Conservation (phyloP, 2,113 vertebrate species). For the Proteles cristata region DNA sequence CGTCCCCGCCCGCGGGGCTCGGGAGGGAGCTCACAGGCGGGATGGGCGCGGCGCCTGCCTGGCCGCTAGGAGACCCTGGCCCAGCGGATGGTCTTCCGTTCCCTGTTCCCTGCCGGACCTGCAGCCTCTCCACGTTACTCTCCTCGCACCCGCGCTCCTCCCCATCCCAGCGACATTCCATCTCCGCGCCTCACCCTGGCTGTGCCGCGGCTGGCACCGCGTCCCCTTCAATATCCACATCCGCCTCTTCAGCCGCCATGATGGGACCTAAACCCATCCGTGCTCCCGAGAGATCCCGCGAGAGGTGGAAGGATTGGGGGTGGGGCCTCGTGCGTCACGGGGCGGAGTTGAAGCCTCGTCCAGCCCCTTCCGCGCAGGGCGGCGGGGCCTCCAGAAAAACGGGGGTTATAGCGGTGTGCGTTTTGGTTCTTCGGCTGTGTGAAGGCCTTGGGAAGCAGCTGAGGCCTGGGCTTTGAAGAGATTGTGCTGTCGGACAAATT, state of each 20-base stretch:
- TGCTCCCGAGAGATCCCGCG: conserved; percentile 59
- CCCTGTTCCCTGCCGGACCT: not conserved
- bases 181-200: conserved; percentile 78
- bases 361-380: not conserved
- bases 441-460: accelerated
- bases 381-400: not conserved
- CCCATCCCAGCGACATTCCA: not conserved
- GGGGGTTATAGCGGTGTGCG: no score
- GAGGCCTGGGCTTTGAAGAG: accelerated
- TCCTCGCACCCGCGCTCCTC: not conserved
- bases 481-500: not conserved
- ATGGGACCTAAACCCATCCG: conserved; percentile 74
- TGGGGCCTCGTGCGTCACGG: not conserved
- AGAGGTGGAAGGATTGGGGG: not conserved
- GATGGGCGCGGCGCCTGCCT: not conserved
- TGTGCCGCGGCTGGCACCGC: conserved; percentile 76
- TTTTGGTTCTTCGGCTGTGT: accelerated
- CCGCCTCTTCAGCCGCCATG: conserved; percentile 91
- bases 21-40: not conserved
- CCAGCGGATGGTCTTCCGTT: not conserved
- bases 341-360: not conserved
- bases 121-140: no score
- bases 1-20: not conserved
- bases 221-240: conserved; percentile 97
- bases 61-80: not conserved